Conservation (phyloP, 2,113 vertebrate genomes). For the Hippocampus barbouri region DNA sequence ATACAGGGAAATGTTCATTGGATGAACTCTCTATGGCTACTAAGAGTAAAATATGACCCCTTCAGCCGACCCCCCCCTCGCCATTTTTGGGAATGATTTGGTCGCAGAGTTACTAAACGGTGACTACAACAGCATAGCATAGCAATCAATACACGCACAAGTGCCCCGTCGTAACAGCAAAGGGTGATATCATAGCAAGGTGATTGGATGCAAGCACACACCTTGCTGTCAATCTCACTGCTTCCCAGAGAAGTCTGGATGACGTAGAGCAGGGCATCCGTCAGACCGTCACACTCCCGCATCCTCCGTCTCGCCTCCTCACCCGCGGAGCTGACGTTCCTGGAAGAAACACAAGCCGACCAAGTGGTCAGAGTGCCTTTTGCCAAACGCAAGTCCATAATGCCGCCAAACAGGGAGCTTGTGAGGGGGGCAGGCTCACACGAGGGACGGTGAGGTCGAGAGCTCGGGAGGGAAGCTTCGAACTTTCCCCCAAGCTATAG, state of each 20-base stretch:
- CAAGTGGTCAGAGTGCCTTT: not conserved
- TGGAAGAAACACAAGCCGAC: slow-evolving; percentile 63
- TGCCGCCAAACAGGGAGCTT: not conserved
- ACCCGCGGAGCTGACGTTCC: slow-evolving; percentile 97
- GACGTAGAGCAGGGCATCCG: slow-evolving; percentile 93
- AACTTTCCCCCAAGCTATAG: not conserved
- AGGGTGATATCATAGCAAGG: too few relatives aligned
- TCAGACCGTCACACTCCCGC: slow-evolving; percentile 97
- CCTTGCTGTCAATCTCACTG: slow-evolving; percentile 99
- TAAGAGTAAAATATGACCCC: slow-evolving; percentile 9
- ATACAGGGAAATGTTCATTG: not conserved
- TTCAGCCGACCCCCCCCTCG: too few relatives aligned
- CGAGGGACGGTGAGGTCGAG: slow-evolving; percentile 26
- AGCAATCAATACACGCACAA: too few relatives aligned
- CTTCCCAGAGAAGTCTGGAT: slow-evolving; percentile 97
- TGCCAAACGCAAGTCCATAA: slow-evolving; percentile 18
- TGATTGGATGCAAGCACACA: slow-evolving; percentile 57
- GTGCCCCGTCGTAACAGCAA: too few relatives aligned
- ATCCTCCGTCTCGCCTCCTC: slow-evolving; percentile 95
- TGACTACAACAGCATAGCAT: too few relatives aligned
- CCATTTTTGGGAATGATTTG: too few relatives aligned
- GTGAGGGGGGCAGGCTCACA: slow-evolving; percentile 9
- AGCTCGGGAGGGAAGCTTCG: not conserved
- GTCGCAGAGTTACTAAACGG: too few relatives aligned
- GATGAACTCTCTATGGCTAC: not conserved